Evolutionary conservation across 1,140 invertebrate genomes (phyloP), one percentile per base, ranked within the genome.

Genomic region (Coptotermes formosanus): DNA sequence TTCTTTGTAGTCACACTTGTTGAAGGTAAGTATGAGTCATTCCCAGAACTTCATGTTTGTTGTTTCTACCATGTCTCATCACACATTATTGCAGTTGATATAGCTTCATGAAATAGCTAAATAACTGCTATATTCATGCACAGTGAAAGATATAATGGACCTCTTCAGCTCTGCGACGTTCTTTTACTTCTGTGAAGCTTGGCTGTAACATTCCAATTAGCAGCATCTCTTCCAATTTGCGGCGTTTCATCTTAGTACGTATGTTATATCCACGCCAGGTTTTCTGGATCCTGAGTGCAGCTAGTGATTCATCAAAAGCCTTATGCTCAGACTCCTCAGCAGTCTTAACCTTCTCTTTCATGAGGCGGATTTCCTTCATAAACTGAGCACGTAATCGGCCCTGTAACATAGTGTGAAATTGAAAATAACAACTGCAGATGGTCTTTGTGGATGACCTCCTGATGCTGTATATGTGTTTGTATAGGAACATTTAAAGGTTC

Each of bases 341-440:
- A 21, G 52, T 55, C 86, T 89, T 90, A n/a, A 88, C 88, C 82
- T 94, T 95, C 87, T 96, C 95, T 90, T 96, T 97, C 86, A 95
- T 92, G 38, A 94, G 92, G 44, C 95, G 91, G 85, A 98, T 96
- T 91, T 98, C 97, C 90, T 96, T 96, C 96, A 98, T 98, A 88
- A 98, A 97, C 89, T 97, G 96, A 19, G 96, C 94, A 84, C 93
- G 88, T 14, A 93, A 89, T 87, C 97, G 91, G 38, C 92, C 92
- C 87, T 93, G 64, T 14, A 75, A 75, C n/a, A 75, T 75, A 9
- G 85, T 45, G 19, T 55, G 55, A 38, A 85, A 85, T 55, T 55
- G 14, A 55, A 55, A 55, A 4, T 55, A 21, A 55, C 19, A 55
- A 55, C 14, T 55, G 52, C 19, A 19, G 19, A 55, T 21, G 19